phyloP scores from a whole-genome alignment of 2,113 vertebrate genomes.

The Corydoras sp. region DNA sequence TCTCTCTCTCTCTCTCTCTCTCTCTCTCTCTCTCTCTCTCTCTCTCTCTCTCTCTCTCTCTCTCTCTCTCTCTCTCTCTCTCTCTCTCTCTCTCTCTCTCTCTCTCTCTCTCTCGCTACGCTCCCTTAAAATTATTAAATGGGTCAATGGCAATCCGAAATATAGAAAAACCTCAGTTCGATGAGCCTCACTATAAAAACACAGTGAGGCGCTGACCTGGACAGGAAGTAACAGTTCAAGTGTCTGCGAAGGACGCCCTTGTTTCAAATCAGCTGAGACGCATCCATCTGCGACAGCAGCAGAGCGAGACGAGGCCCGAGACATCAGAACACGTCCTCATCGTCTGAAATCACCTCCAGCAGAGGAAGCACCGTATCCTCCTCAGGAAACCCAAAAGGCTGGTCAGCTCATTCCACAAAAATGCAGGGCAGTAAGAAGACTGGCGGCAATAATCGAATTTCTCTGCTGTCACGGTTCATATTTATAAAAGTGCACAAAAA shows the following conservation, averaged over 20 bases:
- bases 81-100: too few relatives aligned
- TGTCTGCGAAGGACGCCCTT: background rate
- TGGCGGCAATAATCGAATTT: slow-evolving; percentile 35
- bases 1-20: too few relatives aligned
- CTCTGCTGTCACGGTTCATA: slow-evolving; percentile 27
- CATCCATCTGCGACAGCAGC: slow-evolving; percentile 45
- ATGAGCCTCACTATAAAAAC: too few relatives aligned
- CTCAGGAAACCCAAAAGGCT: slow-evolving; percentile 30
- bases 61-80: too few relatives aligned
- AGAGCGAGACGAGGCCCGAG: slow-evolving; percentile 31
- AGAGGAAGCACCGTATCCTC: slow-evolving; percentile 33
- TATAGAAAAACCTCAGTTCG: too few relatives aligned
- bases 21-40: too few relatives aligned
- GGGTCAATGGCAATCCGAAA: too few relatives aligned
- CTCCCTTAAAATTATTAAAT: too few relatives aligned
- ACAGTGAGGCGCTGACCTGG: too few relatives aligned
- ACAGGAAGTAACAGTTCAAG: too few relatives aligned
- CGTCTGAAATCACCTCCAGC: slow-evolving; percentile 24
- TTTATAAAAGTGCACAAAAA: slow-evolving; percentile 21
- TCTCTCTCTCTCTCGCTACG: too few relatives aligned
- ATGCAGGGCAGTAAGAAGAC: slow-evolving; percentile 33
- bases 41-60: too few relatives aligned
- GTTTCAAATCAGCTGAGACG: slow-evolving; percentile 30
- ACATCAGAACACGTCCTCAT: slow-evolving; percentile 39
- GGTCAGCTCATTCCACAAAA: slow-evolving; percentile 37